Conservation (phyloP, 1,140 invertebrate species). For the Drosophila sturtevanti region DNA sequence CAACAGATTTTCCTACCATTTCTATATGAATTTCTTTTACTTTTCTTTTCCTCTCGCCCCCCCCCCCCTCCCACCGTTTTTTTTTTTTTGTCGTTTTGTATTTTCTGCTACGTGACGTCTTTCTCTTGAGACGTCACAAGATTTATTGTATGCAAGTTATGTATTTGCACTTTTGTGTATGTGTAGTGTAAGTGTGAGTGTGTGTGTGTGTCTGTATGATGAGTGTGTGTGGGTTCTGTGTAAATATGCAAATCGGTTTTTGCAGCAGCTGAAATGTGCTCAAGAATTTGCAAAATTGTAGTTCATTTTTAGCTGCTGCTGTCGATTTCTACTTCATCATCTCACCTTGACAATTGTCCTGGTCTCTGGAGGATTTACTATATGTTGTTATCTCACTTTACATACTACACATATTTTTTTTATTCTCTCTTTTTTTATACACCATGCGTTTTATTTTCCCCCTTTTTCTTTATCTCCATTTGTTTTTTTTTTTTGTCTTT, state of each 20-base stretch:
- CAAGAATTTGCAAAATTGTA: conserved; percentile 76
- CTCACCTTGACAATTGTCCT: conserved; percentile 60
- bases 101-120: conserved; percentile 71
- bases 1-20: conserved; percentile 14
- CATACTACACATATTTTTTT: conserved; percentile 57
- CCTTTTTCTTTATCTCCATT: conserved; percentile 5
- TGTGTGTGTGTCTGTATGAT: not conserved
- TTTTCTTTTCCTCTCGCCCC: conserved; percentile 1
- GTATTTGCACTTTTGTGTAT: conserved; percentile 33
- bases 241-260: conserved; percentile 74
- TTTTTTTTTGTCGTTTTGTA: conserved; percentile 31
- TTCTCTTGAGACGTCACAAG: conserved; percentile 79
- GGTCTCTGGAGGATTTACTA: conserved; percentile 23
- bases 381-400: conserved; percentile 49
- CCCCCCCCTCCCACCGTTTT: not conserved
- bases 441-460: conserved; percentile 39
- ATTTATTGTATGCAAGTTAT: conserved; percentile 80
- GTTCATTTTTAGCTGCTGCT: conserved; percentile 71
- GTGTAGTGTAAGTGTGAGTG: conserved; percentile 14
- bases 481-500: not conserved
- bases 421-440: conserved; percentile 45
- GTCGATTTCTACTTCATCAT: conserved; percentile 42
- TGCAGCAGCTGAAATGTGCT: conserved; percentile 71
- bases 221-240: conserved; percentile 40
- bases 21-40: conserved; percentile 30